Conservation (phyloP, 1,140 invertebrate genomes). For the Polypedilum vanderplanki region DNA sequence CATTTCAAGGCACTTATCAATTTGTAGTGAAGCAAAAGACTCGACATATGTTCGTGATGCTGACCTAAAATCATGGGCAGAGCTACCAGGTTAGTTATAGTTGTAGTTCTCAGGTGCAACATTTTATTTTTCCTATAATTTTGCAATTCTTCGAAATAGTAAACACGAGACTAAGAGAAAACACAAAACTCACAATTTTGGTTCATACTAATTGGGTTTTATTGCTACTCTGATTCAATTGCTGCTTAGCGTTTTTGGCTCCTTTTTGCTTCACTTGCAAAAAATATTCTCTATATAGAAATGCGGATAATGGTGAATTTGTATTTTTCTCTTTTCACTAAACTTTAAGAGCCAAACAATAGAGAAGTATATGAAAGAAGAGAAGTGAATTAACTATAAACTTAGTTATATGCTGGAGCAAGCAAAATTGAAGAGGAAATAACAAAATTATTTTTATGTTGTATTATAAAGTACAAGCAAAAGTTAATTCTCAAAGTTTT, state of each 20-base stretch:
- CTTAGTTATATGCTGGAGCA: not conserved
- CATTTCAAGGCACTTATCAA: conserved; percentile 66
- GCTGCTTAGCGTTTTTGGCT: conserved; percentile 10
- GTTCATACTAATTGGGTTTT: conserved; percentile 21
- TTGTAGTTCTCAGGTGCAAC: not conserved
- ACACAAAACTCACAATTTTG: conserved; percentile 1
- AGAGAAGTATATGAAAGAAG: not conserved
- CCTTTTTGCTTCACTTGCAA: not conserved
- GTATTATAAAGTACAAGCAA: not conserved
- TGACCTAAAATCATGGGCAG: conserved; percentile 70
- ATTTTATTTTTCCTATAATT: not conserved
- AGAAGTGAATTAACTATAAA: conserved; percentile 24
- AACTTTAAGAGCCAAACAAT: not conserved
- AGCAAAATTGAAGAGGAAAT: not conserved
- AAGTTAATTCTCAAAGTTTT: conserved; percentile 2
- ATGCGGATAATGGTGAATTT: not conserved
- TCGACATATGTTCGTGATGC: conserved; percentile 69
- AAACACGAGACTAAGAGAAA: not conserved
- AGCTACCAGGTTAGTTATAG: conserved; percentile 64
- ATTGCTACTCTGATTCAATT: conserved; percentile 28
- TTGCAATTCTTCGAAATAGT: not conserved
- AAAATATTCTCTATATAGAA: not conserved
- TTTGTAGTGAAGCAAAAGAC: conserved; percentile 69
- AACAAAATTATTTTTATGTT: not conserved
- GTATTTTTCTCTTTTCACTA: not conserved